These are phyloP conservation scores for Lobophora halterata DNA, from an alignment of 2,888 invertebrate species.

Conservation along the genomic window DNA sequence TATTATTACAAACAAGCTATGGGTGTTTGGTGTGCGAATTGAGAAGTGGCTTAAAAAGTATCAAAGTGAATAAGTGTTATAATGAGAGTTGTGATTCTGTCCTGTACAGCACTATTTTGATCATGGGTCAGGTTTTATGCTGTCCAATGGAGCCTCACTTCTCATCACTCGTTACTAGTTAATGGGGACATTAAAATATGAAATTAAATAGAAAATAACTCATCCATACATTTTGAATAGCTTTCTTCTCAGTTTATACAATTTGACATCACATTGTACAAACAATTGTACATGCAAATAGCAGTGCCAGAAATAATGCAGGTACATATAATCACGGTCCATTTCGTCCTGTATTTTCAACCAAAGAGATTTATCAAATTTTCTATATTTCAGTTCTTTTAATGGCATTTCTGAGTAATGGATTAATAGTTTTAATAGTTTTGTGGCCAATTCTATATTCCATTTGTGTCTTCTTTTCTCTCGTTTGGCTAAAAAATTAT, in stretches of 20 bases:
- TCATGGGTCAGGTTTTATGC: too few species aligned
- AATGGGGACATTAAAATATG: too few species aligned
- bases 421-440: constrained; percentile 50
- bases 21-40: too few species aligned
- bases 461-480: constrained; percentile 48
- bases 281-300: constrained; percentile 61
- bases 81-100: too few species aligned
- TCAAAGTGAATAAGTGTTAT: too few species aligned
- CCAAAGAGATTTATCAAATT: constrained; percentile 55
- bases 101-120: too few species aligned
- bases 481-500: constrained; percentile 25
- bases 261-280: constrained; percentile 50
- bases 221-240: constrained; percentile 52
- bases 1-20: too few species aligned
- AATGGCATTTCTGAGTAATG: constrained; percentile 45
- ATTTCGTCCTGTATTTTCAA: constrained; percentile 48
- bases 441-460: constrained; percentile 51
- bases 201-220: too few species aligned
- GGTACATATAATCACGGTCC: constrained; percentile 42
- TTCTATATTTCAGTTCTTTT: constrained; percentile 52
- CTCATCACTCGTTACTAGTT: too few species aligned
- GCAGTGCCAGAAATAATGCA: constrained; percentile 56
- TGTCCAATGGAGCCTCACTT: too few species aligned
- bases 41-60: too few species aligned
- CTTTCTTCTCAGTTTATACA: constrained; percentile 44